Evolutionary conservation across 2,113 vertebrate species (phyloP).

Genomic region (Girardinichthys multiradiatus): DNA sequence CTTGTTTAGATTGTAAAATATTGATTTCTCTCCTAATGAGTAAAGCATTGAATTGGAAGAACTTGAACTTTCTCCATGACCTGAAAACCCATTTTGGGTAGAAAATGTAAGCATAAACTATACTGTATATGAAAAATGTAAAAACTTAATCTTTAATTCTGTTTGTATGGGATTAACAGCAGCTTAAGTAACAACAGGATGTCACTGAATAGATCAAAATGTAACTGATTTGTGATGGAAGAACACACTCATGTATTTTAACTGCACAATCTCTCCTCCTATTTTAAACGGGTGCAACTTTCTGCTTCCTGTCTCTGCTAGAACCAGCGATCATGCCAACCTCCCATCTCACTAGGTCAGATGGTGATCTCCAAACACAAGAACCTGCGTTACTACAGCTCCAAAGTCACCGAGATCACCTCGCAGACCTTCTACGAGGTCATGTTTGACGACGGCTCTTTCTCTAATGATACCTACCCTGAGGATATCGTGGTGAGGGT

Average conservation of each 20-base stretch:
- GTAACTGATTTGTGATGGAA: background rate
- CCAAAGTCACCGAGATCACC: constrained; percentile 86
- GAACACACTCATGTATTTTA: too few species aligned
- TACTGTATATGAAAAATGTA: background rate
- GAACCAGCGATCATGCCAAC: constrained; percentile 84
- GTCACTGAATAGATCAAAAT: too few species aligned
- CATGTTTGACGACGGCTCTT: constrained; percentile 95
- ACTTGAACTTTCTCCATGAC: background rate
- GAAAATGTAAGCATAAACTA: background rate
- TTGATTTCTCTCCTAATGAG: background rate
- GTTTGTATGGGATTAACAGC: background rate
- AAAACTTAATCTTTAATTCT: background rate
- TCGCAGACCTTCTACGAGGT: constrained; percentile 96
- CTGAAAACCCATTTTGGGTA: background rate
- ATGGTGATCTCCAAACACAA: constrained; percentile 94
- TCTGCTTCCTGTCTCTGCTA: constrained; percentile 55
- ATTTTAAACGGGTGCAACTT: background rate
- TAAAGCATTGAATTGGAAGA: background rate
- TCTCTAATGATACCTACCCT: constrained; percentile 94
- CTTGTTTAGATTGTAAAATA: background rate
- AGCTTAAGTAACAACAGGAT: background rate
- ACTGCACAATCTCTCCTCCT: too few species aligned
- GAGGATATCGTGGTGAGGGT: constrained; percentile 95
- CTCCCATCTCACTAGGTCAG: constrained; percentile 87
- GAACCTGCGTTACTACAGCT: constrained; percentile 95